phyloP scores from a whole-genome alignment of 2,888 invertebrate species.

The Anorthoa munda region DNA sequence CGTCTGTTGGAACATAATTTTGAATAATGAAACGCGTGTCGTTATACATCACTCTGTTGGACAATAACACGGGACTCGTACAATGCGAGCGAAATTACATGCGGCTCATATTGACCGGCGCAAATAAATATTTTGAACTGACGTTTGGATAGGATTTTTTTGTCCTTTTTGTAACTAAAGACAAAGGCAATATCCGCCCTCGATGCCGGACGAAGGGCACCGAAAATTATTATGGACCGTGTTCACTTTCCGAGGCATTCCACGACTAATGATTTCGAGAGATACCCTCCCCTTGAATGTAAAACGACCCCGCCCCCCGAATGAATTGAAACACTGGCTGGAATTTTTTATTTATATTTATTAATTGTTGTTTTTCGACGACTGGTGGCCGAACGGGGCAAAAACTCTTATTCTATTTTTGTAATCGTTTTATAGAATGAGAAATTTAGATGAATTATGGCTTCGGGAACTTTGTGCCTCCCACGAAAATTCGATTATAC shows the following conservation, averaged over 20 bases:
- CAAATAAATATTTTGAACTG: slow-evolving; percentile 88
- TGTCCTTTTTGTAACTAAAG: slow-evolving; percentile 83
- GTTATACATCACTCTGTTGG: slow-evolving; percentile 80
- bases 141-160: slow-evolving; percentile 82
- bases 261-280: slow-evolving; percentile 89
- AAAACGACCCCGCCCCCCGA: slow-evolving; percentile 88
- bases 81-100: slow-evolving; percentile 84
- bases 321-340: slow-evolving; percentile 90
- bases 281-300: slow-evolving; percentile 91
- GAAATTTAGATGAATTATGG: slow-evolving; percentile 67
- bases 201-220: slow-evolving; percentile 83
- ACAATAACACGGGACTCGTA: slow-evolving; percentile 81
- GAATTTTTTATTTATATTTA: slow-evolving; percentile 83
- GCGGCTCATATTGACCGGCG: slow-evolving; percentile 80
- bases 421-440: slow-evolving; percentile 65
- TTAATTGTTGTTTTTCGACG: slow-evolving; percentile 89
- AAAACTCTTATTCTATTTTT: slow-evolving; percentile 70
- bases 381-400: slow-evolving; percentile 80
- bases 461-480: slow-evolving; percentile 61
- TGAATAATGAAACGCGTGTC: slow-evolving; percentile 78
- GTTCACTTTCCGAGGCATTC: slow-evolving; percentile 87
- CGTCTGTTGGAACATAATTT: slow-evolving; percentile 75
- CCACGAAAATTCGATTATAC: slow-evolving; percentile 64
- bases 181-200: slow-evolving; percentile 89
- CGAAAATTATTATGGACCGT: slow-evolving; percentile 88